Evolutionary conservation across 2,888 invertebrate genomes (phyloP).

Genomic region (Euspilapteryx auroguttella): DNA sequence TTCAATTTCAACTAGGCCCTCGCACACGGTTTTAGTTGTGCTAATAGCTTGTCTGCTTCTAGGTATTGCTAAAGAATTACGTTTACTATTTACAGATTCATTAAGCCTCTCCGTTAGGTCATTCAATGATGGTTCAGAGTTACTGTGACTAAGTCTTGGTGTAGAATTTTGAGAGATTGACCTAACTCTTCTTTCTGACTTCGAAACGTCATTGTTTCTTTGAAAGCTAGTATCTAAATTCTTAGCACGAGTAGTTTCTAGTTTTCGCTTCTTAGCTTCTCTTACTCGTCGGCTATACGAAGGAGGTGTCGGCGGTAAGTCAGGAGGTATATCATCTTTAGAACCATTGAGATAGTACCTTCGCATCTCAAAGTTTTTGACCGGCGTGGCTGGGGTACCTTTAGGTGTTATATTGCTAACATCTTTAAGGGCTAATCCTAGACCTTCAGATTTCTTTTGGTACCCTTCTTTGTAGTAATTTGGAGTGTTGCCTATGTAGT

Average conservation of each 20-base stretch:
- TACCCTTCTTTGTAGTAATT: conserved; percentile 64
- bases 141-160: conserved; percentile 32
- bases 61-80: conserved; percentile 22
- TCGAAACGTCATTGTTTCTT: conserved; percentile 33
- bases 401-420: conserved; percentile 66
- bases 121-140: conserved; percentile 39
- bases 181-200: conserved; percentile 41
- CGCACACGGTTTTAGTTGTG: conserved; percentile 41
- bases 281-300: conserved; percentile 47
- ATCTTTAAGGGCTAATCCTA: conserved; percentile 54
- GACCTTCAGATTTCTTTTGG: conserved; percentile 52
- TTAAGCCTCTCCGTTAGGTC: conserved; percentile 38
- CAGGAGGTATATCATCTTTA: conserved; percentile 32
- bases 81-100: conserved; percentile 20
- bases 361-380: conserved; percentile 28
- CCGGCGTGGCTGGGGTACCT: conserved; percentile 33
- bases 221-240: conserved; percentile 17
- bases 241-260: conserved; percentile 30
- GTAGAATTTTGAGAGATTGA: conserved; percentile 18
- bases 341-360: conserved; percentile 24
- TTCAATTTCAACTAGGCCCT: conserved; percentile 61
- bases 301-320: conserved; percentile 40
- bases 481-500: conserved; percentile 58
- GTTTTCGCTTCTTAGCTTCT: conserved; percentile 47
- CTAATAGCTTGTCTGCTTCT: conserved; percentile 19